A percentile compares a stretch with the other conserved stretches of the same genome.
Evolutionary conservation across 1,140 invertebrate species (phyloP).

Genomic region (Trachelipus rathkii): DNA sequence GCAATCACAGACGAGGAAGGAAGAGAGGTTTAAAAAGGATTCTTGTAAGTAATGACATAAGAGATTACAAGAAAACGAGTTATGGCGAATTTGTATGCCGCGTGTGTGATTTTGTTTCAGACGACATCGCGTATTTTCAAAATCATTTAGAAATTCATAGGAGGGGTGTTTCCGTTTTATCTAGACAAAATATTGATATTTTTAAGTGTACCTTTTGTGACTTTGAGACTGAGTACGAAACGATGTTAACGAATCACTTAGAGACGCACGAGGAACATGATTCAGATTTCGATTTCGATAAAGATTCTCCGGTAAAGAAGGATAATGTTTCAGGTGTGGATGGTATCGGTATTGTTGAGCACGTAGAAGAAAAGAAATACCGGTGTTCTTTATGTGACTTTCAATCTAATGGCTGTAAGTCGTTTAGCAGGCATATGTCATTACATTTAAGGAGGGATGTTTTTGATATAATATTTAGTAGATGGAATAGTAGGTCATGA

Average conservation of each 20-base stretch:
- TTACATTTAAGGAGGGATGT: not conserved
- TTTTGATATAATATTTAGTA: not conserved
- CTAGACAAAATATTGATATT: not conserved
- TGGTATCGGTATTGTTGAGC: not conserved
- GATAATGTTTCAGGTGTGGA: not conserved
- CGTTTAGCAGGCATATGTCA: not conserved
- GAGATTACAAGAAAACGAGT: not conserved
- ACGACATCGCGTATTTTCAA: not conserved
- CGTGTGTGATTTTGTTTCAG: not conserved
- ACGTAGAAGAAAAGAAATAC: not conserved
- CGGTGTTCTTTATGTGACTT: not conserved
- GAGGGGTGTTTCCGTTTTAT: not conserved
- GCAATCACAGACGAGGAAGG: not conserved
- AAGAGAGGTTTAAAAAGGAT: not conserved
- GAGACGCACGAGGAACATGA: not conserved
- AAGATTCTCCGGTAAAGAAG: not conserved
- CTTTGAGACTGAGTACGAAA: not conserved
- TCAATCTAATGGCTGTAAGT: not conserved
- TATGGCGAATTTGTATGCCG: not conserved
- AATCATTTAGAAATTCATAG: not conserved
- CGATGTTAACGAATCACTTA: not conserved
- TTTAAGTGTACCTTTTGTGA: not conserved
- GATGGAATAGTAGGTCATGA: too few species aligned
- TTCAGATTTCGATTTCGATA: not conserved
- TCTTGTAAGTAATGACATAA: not conserved